Evolutionary conservation across 2,797 vertebrate species (phyloP).

Genomic region (Rhinella marina): DNA sequence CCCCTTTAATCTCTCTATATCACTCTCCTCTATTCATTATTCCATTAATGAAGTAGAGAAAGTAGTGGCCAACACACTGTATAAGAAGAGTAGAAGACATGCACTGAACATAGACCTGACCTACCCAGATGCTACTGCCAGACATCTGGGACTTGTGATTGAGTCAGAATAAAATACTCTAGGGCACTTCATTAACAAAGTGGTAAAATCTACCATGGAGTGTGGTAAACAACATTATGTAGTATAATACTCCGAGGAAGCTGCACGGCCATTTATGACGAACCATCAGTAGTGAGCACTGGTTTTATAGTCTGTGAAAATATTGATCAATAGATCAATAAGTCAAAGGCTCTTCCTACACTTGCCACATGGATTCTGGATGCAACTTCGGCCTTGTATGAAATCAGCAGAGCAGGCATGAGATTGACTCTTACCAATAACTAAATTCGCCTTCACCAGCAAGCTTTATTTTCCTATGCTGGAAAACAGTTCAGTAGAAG

Average conservation of each 20-base stretch:
- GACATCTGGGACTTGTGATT: not conserved
- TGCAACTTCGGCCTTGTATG: not conserved
- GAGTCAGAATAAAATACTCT: not conserved
- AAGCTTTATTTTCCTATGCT: not conserved
- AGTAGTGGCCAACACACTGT: not conserved
- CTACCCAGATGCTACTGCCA: not conserved
- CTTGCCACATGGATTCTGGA: not conserved
- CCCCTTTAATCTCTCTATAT: too few species aligned
- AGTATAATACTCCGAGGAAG: not conserved
- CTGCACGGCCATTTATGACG: not conserved
- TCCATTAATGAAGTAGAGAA: not conserved
- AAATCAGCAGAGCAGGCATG: not conserved
- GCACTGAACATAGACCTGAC: not conserved
- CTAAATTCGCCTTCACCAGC: not conserved
- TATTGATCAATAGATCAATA: constrained; percentile 16
- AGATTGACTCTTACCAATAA: not conserved
- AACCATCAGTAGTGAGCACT: not conserved
- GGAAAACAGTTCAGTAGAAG: not conserved
- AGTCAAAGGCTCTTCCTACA: constrained; percentile 10
- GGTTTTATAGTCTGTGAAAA: not conserved
- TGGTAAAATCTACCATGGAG: not conserved
- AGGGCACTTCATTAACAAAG: not conserved
- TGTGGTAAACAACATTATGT: not conserved
- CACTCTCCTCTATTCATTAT: not conserved
- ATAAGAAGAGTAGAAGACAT: not conserved